phyloP scores from a whole-genome alignment of 2,113 vertebrate species.

The Jaculus jaculus region DNA sequence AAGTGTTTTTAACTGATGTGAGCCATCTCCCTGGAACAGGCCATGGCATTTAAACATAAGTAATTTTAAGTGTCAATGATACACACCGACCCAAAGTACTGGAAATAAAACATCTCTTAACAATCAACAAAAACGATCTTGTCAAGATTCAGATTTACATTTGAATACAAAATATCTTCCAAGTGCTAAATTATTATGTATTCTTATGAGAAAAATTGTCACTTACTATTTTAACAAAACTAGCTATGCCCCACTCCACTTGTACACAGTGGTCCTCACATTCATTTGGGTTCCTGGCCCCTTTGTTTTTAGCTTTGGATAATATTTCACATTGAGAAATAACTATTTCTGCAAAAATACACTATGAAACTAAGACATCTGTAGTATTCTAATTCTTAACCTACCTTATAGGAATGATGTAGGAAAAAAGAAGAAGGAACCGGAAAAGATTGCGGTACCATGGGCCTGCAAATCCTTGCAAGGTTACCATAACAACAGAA shows the following conservation, averaged over 20 bases:
- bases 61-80: neutral
- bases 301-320: constrained; percentile 73
- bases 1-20: too few relatives aligned
- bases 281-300: constrained; percentile 72
- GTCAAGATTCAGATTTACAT: neutral
- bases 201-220: constrained; percentile 67
- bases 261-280: constrained; percentile 66
- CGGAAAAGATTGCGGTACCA: constrained; percentile 97
- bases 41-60: neutral
- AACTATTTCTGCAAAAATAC: constrained; percentile 77
- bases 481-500: constrained; percentile 95
- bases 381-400: constrained; percentile 72
- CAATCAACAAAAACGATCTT: neutral
- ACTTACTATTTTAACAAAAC: constrained; percentile 72
- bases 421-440: constrained; percentile 97
- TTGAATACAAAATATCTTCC: neutral
- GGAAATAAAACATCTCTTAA: neutral
- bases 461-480: constrained; percentile 95
- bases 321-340: constrained; percentile 75
- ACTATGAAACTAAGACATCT: constrained; percentile 74
- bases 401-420: constrained; percentile 99
- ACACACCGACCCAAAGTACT: neutral
- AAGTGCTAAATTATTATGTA: constrained; percentile 5
- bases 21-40: neutral
- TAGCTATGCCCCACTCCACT: neutral